Evolutionary conservation across 2,888 invertebrate genomes (phyloP), one percentile per base, ranked within the genome.

Genomic region (Melolontha melolontha): DNA sequence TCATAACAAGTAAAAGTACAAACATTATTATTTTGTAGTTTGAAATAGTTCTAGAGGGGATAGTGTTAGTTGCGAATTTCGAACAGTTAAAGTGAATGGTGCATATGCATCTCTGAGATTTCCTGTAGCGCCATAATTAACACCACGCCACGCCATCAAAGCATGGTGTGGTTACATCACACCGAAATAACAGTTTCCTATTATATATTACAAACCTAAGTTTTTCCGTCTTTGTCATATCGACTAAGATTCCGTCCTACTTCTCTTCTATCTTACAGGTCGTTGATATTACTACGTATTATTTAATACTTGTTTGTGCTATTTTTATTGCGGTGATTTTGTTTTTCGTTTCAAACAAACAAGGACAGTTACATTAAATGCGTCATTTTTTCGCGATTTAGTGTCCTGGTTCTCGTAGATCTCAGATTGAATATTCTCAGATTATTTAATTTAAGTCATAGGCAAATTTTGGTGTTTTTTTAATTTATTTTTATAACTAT

Each of bases 111-210:
- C 44, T 42, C n/a, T 17, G 40, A 22, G 12, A 59, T 59, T 59
- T 59, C 59, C 59, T 59, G 59, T 59, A 59, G 22, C 8, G 42
- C 42, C 41, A 42, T 44, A 59, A 59, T 55, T 55, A 55, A 55
- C 16, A 17, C 44, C 22, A 17, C 49, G 11, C 49, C 41, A 41
- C 41, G 57, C 12, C 16, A 41, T 40, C 17, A 22, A 44, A 42
- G 41, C 59, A 42, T 42, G 59, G 14, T 14, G 41, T 17, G 42
- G 1, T 59, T 59, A 59, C 59, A 42, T 59, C 59, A 59, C 22
- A 39, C 11, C 34, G 17, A 17, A 17, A 17, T 29, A 52, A 5
- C 42, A 1, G 42, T 59, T 59, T 59, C 39, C 59, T 59, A 59
- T 17, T 17, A 8, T 16, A 8, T 17, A 22, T 11, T 22, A n/a